Evolutionary conservation across 2,797 vertebrate species (phyloP).

Genomic region (Eleutherodactylus coqui): DNA sequence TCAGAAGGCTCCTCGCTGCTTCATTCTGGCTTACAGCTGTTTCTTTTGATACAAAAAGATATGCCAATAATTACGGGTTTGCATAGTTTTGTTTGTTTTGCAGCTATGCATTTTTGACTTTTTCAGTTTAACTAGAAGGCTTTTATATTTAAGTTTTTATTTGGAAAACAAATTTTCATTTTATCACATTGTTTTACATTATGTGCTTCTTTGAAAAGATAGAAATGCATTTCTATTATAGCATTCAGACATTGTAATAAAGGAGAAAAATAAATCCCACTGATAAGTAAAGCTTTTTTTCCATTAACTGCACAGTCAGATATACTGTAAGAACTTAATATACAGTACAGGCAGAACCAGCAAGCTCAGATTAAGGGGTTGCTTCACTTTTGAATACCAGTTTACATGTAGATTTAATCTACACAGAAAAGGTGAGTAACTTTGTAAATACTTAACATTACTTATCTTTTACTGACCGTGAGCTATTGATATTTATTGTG

Average conservation of each 20-base stretch:
- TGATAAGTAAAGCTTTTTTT: slow-evolving; percentile 2
- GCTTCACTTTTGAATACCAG: not conserved
- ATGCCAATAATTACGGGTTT: slow-evolving; percentile 42
- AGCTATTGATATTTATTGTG: not conserved
- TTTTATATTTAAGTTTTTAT: slow-evolving; percentile 7
- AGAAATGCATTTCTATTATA: slow-evolving; percentile 15
- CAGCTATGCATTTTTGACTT: not conserved
- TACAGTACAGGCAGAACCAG: not conserved
- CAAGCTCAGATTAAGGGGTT: not conserved
- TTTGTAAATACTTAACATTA: not conserved
- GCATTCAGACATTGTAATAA: not conserved
- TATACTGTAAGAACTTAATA: not conserved
- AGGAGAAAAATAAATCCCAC: not conserved
- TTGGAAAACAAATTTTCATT: slow-evolving; percentile 33
- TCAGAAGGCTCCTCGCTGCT: slow-evolving; percentile 18
- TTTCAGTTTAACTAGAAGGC: not conserved
- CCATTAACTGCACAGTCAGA: not conserved
- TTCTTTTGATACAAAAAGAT: slow-evolving; percentile 29
- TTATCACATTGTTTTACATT: not conserved
- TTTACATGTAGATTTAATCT: not conserved
- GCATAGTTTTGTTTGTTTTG: slow-evolving; percentile 11
- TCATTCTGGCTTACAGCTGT: not conserved
- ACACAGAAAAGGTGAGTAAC: not conserved
- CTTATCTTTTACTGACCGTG: not conserved
- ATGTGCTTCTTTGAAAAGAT: slow-evolving; percentile 7